Base-by-base conservation (phyloP, 2,888 invertebrate species). In the Gnatocerus cornutus region DNA sequence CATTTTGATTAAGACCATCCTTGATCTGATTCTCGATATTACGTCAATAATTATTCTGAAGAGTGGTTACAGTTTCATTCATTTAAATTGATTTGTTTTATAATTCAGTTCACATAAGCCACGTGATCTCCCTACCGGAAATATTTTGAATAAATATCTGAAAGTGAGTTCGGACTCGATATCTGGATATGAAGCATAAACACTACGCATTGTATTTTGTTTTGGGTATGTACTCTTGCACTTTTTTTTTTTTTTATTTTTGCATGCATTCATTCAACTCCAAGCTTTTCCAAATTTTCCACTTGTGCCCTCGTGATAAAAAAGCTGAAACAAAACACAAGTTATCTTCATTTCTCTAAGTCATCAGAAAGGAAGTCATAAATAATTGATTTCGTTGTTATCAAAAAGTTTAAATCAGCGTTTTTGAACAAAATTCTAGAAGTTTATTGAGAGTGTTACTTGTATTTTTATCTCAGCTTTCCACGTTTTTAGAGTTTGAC, bases 11-110 rank as follows among this genome's bases (percentile, higher is more conserved):
- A 63, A 73, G 67, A 68, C 68, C 73, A 69, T 73, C 71, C 72
- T 72, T 74, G 74, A 74, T 74, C 75, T 71, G 75, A 74, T 71
- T 73, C 69, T 62, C 55, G 61, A 61, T 67, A 73, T 78, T 77
- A 74, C 76, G 78, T 77, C 78, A 77, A 76, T 73, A 55, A 71
- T 53, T 50, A 61, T 67, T 52, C 48, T 21, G 56, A 70, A 62
- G 61, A 66, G 12, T 41, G 45, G 16, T 30, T 50, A 68, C 55
- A 39, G 50, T 59, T 69, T 43, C 64, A 48, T 64, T 64, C 58
- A 33, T 7, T 52, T 55, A 61, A 67, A 68, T 68, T 68, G 68
- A 68, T 68, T 68, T 67, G 67, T 58, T 59, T 59, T 59, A 52
- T 52, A 67, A 67, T 52, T 67, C 43, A 13, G 61, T 62, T 50